Base-by-base conservation (phyloP, 1,140 invertebrate species). In the Anadara kagoshimensis region DNA sequence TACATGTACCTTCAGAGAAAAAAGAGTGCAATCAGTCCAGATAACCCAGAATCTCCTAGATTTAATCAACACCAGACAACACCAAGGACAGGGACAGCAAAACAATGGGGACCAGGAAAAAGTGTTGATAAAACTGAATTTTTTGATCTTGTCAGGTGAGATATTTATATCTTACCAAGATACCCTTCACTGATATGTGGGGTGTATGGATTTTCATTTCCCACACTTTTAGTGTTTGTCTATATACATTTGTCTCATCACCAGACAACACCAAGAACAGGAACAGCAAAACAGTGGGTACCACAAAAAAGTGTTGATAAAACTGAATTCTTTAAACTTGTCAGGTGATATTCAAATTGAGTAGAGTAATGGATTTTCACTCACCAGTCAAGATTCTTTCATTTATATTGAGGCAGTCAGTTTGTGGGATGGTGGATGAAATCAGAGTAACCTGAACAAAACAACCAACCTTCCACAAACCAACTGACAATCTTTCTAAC, bases 31-130 rank as follows among this genome's bases (percentile, higher is more conserved):
- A 53, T 63, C 22, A 69, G 66, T 58, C 67, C 73, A 16, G 73
- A 69, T 36, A 24, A 43, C 20, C 47, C 36, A 47, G 43, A 20
- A 44, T 26, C 44, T 36, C 29, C 29, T 36, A 36, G 29, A 36
- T 36, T 3, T 7, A 36, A 36, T 36, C 29, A 36, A 2, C 29
- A 36, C 22, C 47, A 14, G 44, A 53, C 62, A 20, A 62, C 65
- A 54, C 69, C 74, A 11, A 57, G 68, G 18, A 63, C 68, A 45
- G 47, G 51, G 36, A 49, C 58, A 56, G 59, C 76, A 24, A 79
- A 70, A 51, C 72, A 73, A 63, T 85, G 83, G 83, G 83, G 83
- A 36, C 83, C 83, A 24, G 83, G 76, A 36, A 82, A 81, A 53
- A 41, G 71, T 44, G 75, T 77, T 22, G 76, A 85, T 56, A 77